Base-by-base conservation (phyloP, 2,113 vertebrate species). In the Hippocampus comes region DNA sequence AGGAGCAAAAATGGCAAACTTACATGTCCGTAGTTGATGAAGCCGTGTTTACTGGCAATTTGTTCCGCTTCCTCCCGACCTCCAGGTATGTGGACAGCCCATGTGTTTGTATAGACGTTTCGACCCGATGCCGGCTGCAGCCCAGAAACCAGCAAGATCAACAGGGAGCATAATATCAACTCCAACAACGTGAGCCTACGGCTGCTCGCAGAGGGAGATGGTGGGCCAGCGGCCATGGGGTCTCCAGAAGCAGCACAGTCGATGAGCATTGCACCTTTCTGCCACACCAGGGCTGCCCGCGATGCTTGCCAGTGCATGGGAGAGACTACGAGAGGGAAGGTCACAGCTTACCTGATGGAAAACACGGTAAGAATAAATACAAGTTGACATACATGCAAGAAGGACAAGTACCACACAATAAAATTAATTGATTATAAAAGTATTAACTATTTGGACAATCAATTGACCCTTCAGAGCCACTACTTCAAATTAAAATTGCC, bases 31-130 rank as follows among this genome's bases (percentile, higher is more conserved):
- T 94, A 73, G 89, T 99, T 97, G 81, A 96, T 82, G 87, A 98
- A 98, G 49, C 95, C 95, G 81, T 99, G 94, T 82, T 96, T 96
- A 51, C 23, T 86, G 65, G 96, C 95, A 69, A 99, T 84, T 34
- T 70, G 82, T 55, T 95, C 88, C 9, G 97, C 97, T 77, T 93
- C 93, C 38, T 88, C 90, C 2, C 67, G 90, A 73, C 97, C 97
- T 1, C 94, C 93, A 0, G 94, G 82, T 74, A 99, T 89, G 7
- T 91, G 93, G 84, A 98, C 95, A 0, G 97, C 97, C 97, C 97
- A 99, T 15, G 95, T 95, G 88, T 99, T 98, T 84, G 95, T 98
- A 91, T 95, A 99, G 80, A 98, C 78, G 43, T 81, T 91, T 84
- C 94, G 90, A 78, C 88, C 89, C 1, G 84, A 68, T 70, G 89